Conservation (phyloP, 2,113 vertebrate species). For the Petaurus breviceps region DNA sequence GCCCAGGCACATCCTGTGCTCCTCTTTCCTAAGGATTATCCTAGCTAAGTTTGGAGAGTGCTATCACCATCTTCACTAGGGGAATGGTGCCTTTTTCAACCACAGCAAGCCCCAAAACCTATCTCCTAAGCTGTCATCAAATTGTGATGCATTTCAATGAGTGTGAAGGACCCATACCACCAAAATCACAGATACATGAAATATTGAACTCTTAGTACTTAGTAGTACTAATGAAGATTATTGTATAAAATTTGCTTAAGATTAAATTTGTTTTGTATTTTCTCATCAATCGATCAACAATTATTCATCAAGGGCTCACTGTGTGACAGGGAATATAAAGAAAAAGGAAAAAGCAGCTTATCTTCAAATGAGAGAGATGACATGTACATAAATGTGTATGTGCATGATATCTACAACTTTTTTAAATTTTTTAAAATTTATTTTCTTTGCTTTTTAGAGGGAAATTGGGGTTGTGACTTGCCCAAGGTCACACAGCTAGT, state of each 20-base stretch:
- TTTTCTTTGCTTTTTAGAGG: no score
- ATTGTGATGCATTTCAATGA: neutral
- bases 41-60: neutral
- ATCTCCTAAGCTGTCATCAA: neutral
- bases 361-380: neutral
- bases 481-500: no score
- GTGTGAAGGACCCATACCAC: neutral
- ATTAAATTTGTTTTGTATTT: conserved; percentile 33
- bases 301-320: neutral
- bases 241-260: conserved; percentile 36
- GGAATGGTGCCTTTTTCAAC: neutral
- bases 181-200: neutral
- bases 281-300: conserved; percentile 2
- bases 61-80: neutral
- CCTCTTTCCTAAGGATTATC: neutral
- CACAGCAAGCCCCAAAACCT: neutral
- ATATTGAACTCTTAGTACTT: no score
- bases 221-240: neutral
- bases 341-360: neutral
- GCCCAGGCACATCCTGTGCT: neutral
- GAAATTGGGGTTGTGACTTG: no score
- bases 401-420: neutral
- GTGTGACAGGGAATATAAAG: neutral
- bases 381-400: neutral
- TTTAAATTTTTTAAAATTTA: no score